These are phyloP conservation scores for Tachyglossus aculeatus DNA, from an alignment of 2,797 vertebrate species.

Conservation along the genomic window DNA sequence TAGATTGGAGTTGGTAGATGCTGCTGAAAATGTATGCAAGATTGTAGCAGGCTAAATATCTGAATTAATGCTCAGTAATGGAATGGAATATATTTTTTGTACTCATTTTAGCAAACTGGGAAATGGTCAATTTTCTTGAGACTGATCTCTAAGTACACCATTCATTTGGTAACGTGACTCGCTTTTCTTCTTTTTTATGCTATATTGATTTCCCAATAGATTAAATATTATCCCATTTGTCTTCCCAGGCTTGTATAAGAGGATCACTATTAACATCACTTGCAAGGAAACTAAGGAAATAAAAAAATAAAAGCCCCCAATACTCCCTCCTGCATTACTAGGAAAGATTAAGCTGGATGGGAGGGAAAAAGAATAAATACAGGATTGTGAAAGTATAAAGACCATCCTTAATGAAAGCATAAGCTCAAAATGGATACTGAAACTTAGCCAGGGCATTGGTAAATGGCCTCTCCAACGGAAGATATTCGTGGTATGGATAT, in stretches of 20 bases:
- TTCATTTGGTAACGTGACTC: neutral
- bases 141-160: neutral
- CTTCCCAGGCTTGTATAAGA: slow-evolving; percentile 35
- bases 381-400: no score
- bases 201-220: slow-evolving; percentile 36
- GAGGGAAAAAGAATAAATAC: no score
- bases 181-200: slow-evolving; percentile 49
- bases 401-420: neutral
- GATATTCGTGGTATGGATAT: no score
- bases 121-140: neutral
- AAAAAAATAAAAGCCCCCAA: neutral
- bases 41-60: no score
- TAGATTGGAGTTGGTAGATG: no score
- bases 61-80: no score
- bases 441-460: no score
- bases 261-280: slow-evolving; percentile 2
- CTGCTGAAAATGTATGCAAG: no score
- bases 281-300: neutral
- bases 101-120: neutral
- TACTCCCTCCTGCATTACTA: no score
- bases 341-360: no score
- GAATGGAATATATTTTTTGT: no score
- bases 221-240: slow-evolving; percentile 31
- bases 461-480: no score
- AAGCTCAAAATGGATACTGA: accelerated